These are phyloP conservation scores for Ylistrum balloti DNA, from an alignment of 1,140 invertebrate species.

Conservation along the genomic window DNA sequence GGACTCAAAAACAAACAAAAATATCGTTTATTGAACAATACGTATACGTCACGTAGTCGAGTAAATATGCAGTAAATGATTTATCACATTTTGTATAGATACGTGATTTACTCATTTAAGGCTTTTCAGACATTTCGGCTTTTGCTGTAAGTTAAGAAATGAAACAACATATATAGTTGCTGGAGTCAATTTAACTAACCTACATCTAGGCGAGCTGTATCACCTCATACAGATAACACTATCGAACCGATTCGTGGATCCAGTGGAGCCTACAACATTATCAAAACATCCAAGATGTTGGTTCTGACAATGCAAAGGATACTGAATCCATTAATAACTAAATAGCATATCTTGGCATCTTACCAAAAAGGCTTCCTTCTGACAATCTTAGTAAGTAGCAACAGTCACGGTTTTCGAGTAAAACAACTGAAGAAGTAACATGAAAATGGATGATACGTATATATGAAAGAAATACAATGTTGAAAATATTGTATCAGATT, in stretches of 20 bases:
- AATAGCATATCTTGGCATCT: neutral
- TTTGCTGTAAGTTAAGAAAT: neutral
- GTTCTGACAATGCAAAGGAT: neutral
- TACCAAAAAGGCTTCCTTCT: neutral
- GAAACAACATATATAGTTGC: neutral
- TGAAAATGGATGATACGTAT: neutral
- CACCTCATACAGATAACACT: neutral
- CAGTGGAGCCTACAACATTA: neutral
- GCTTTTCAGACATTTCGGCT: slow-evolving; percentile 9
- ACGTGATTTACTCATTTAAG: neutral
- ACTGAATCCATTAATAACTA: slow-evolving; percentile 17
- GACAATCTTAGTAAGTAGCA: neutral
- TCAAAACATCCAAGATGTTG: neutral
- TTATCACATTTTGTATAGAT: neutral
- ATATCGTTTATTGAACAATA: too few species aligned
- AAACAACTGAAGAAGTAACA: neutral
- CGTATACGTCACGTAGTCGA: too few species aligned
- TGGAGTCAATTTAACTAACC: neutral
- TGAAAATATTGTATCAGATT: too few species aligned
- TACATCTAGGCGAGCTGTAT: neutral
- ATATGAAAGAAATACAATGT: too few species aligned
- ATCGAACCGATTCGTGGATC: too few species aligned
- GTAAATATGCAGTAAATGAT: too few species aligned
- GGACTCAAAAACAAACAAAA: too few species aligned
- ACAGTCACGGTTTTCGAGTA: neutral